Evolutionary conservation across 2,888 invertebrate genomes (phyloP), one percentile per base, ranked within the genome.

Genomic region (Leucophenga montana): DNA sequence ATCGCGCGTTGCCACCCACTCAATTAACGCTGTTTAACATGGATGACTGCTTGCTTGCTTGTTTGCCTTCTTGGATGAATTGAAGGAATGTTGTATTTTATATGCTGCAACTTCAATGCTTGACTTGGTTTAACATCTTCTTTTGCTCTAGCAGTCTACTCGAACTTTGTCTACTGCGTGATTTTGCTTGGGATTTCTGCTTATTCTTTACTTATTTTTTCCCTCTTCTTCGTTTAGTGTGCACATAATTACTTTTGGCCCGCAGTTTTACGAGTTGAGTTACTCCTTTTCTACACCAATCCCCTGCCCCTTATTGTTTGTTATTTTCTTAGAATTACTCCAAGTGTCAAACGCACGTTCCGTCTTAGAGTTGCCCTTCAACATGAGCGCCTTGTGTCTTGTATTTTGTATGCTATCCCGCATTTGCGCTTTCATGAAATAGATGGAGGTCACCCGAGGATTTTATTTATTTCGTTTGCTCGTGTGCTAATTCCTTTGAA

Each of bases 181-280:
- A 16, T 50, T 22, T 4, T 27, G 4, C 27, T 4, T 3, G 27
- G 27, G 27, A 27, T 27, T 27, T 27, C 3, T 27, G 27, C 27
- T n/a, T 67, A 56, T 71, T 50, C 71, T 66, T 65, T 66, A 50
- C 62, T 64, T 68, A 53, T 59, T 54, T 64, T 57, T 22, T 48
- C 44, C n/a, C n/a, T 27, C 46, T 20, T 44, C 48, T 53, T 53
- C 53, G 54, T 44, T 59, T 59, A 31, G 18, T 46, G 66, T 72
- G 75, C 74, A 78, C 82, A 80, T 80, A 80, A 80, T 80, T 80
- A 83, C 80, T 83, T 80, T 39, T 80, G 80, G 82, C 84, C 82
- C 78, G 80, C 18, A 83, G 80, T 80, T 83, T 82, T 82, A 82
- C 83, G 82, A 83, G 80, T 39, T 39, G 39, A 39, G 39, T 39